Percentiles rank a stretch among this genome's conserved stretches.
Evolutionary conservation across 1,140 invertebrate species (phyloP).

Genomic region (Pinna nobilis): DNA sequence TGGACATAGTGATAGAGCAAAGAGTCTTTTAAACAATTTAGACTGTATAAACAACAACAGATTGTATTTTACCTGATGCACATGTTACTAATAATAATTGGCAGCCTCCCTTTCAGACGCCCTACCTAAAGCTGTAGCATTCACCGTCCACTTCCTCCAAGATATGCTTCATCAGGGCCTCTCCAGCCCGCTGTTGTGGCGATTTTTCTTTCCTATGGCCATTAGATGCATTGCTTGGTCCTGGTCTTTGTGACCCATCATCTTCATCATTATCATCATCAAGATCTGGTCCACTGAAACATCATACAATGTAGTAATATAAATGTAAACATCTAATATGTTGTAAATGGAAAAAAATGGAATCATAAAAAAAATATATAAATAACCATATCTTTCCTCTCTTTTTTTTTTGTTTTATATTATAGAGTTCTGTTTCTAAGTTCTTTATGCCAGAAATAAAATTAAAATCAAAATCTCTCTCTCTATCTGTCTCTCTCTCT

Average conservation of each 20-base stretch:
- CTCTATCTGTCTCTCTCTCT: too few species aligned
- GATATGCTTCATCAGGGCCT: constrained; percentile 68
- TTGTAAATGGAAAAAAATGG: not conserved
- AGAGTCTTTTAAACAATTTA: too few species aligned
- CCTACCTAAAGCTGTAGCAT: constrained; percentile 68
- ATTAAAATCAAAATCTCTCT: too few species aligned
- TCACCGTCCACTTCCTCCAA: constrained; percentile 66
- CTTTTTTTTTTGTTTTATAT: too few species aligned
- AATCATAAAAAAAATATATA: too few species aligned
- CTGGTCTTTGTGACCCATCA: constrained; percentile 19
- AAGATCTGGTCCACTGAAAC: constrained; percentile 65
- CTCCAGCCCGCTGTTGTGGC: constrained; percentile 70
- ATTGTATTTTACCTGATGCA: not conserved
- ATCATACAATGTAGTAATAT: not conserved
- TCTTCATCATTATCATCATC: constrained; percentile 65
- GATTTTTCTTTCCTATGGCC: constrained; percentile 69
- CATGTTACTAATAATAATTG: not conserved
- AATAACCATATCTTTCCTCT: too few species aligned
- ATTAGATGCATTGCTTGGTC: constrained; percentile 35
- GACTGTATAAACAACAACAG: not conserved
- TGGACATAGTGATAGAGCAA: too few species aligned
- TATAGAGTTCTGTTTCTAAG: too few species aligned
- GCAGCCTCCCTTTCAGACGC: not conserved
- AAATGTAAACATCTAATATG: not conserved
- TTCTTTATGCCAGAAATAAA: too few species aligned